These are phyloP conservation scores for Pipistrellus pipistrellus DNA, from an alignment of 2,797 vertebrate species.

Conservation along the genomic window DNA sequence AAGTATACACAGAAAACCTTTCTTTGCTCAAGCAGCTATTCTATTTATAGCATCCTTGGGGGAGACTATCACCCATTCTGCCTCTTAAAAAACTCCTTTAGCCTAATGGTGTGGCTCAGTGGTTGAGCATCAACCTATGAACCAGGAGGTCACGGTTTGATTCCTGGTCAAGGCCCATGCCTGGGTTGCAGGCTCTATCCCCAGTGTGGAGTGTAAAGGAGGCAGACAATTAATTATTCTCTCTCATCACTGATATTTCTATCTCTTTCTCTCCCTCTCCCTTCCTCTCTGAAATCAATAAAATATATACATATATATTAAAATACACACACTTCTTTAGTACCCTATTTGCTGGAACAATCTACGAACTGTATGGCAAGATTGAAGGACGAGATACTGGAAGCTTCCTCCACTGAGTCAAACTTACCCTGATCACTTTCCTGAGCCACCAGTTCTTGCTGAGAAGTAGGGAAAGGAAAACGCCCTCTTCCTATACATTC, in stretches of 20 bases:
- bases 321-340: not conserved
- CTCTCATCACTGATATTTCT: not conserved
- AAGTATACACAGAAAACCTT: slow-evolving; percentile 2
- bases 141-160: not conserved
- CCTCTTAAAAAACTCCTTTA: not conserved
- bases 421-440: slow-evolving; percentile 22
- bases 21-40: slow-evolving; percentile 9
- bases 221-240: not conserved
- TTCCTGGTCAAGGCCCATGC: not conserved
- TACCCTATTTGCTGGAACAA: not conserved
- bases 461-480: not conserved
- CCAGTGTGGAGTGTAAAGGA: not conserved
- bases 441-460: not conserved
- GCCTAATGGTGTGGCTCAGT: not conserved
- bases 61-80: not conserved
- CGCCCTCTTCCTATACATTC: not conserved
- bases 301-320: not conserved
- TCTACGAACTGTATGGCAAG: slow-evolving; percentile 2
- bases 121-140: not conserved
- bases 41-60: not conserved
- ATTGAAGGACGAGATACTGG: not conserved
- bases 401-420: not conserved
- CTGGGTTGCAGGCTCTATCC: not conserved
- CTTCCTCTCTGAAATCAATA: not conserved
- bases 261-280: not conserved